Conservation (phyloP, 2,888 invertebrate genomes). For the Rhorus exstirpatorius region DNA sequence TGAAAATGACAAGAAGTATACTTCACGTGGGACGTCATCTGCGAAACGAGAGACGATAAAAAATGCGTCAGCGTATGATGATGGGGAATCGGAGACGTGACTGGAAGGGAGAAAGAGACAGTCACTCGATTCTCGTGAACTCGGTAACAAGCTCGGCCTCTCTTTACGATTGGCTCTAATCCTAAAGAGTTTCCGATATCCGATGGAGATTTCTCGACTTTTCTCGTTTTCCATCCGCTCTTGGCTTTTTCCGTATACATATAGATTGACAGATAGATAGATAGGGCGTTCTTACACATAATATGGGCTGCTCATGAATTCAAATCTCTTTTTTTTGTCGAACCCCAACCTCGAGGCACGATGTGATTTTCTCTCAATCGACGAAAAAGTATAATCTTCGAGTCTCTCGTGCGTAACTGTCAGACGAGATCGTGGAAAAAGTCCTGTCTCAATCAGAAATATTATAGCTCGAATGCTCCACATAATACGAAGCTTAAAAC, state of each 20-base stretch:
- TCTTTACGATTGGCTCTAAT: slow-evolving; percentile 77
- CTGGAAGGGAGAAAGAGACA: slow-evolving; percentile 10
- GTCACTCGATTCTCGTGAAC: slow-evolving; percentile 75
- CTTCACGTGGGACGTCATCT: slow-evolving; percentile 72
- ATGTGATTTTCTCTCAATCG: neutral
- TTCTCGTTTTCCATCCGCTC: slow-evolving; percentile 41
- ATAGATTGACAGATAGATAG: slow-evolving; percentile 12
- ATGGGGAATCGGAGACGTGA: neutral
- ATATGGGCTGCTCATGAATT: slow-evolving; percentile 32
- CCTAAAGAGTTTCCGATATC: slow-evolving; percentile 82
- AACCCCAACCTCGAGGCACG: neutral
- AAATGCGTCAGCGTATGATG: slow-evolving; percentile 77
- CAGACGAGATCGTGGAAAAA: neutral
- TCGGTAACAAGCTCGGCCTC: slow-evolving; percentile 76
- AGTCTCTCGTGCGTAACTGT: neutral
- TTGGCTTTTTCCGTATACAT: slow-evolving; percentile 3
- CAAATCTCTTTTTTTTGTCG: slow-evolving; percentile 39
- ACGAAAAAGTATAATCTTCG: neutral
- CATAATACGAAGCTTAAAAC: neutral
- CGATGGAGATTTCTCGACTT: slow-evolving; percentile 71
- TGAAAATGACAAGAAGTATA: slow-evolving; percentile 18
- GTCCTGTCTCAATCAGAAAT: neutral
- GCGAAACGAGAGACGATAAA: slow-evolving; percentile 76
- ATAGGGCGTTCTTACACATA: neutral
- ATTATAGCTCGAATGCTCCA: too few relatives aligned